Evolutionary conservation across 2,797 vertebrate species (phyloP), one percentile per base, ranked within the genome.

Genomic region (Otolemur crassicaudatus): DNA sequence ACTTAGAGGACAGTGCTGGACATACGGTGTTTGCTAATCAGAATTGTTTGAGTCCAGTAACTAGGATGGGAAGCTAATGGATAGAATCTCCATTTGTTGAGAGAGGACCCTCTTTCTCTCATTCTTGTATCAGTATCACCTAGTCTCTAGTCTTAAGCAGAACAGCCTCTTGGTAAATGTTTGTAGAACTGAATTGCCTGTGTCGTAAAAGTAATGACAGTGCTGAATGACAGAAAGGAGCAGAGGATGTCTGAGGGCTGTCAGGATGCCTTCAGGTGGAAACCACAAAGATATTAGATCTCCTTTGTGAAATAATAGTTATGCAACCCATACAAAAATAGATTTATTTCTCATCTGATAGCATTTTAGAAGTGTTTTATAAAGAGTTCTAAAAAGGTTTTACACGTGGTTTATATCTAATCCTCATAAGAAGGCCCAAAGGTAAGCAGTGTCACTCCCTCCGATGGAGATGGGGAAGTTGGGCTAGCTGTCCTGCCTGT

Each of bases 271-370:
- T 97, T 95, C 87, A 82, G 49, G 14, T 81, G 70, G 76, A 97
- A 98, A 97, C 94, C 83, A 76, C 81, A 91, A 94, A 96, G 89
- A 94, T 49, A 75, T 0, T 69, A 56, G 49, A 82, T 93, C 72
- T 95, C 53, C 69, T 91, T 87, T 84, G 29, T 58, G 23, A 96
- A 96, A 90, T 93, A 86, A 89, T 46, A 80, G 67, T 93, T 72
- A 87, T n/a, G 94, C 81, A 70, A 96, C 87, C 63, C 63, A 63
- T 70, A 58, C 89, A 94, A 97, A 98, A 96, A 93, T 93, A 97
- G 83, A 96, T 69, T 91, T 72, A 89, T 58, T n/a, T 93, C 29
- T 67, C 93, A 95, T 61, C 95, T 91, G 61, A 88, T 2, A 11
- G n/a, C 63, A n/a, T 69, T 87, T 73, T 58, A 23, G 80, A 94